Evolutionary conservation across 2,113 vertebrate genomes (phyloP), one percentile per base, ranked within the genome.

Genomic region (Cryptotis parvus): DNA sequence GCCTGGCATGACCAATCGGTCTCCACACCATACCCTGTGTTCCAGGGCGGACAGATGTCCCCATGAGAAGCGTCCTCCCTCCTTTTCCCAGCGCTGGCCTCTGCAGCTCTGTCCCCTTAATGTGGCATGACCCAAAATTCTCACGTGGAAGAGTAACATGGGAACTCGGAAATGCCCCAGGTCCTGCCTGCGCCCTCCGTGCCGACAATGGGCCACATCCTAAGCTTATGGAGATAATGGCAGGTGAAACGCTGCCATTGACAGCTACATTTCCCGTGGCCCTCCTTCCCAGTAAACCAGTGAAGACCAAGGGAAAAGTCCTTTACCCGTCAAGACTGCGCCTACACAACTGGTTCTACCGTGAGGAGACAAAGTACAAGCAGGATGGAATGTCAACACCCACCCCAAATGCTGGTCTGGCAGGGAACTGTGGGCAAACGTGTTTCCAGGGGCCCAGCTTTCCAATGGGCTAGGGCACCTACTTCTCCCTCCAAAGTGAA

Each of bases 31-130:
- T 35, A 66, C 52, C 35, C 66, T 15, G 66, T 18, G 55, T 65
- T 75, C 68, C 0, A 31, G 68, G 78, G 45, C 90, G 63, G 88
- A 84, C 91, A 93, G 93, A 80, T 74, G 77, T 76, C 95, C 61
- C 82, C 58, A 22, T 29, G 66, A 84, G 82, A 92, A 92, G 84
- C 69, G 52, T 84, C 77, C 49, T 95, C 92, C 93, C 83, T 90
- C 39, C 88, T 87, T 61, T 89, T 88, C 61, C 22, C 9, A 9
- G 6, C 79, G 83, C 49, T 11, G 86, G 68, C 68, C 58, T 24
- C 49, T 63, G 63, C 41, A 63, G 73, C 70, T 80, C 39, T 77
- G 68, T 72, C 87, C 87, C 65, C 76, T 95, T 80, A 33, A 80
- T 74, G 65, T 39, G 86, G 55, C 66, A 72, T 6, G 84, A 89